These are phyloP conservation scores for Phengaris alcon DNA, from an alignment of 2,888 invertebrate genomes.

Conservation along the genomic window DNA sequence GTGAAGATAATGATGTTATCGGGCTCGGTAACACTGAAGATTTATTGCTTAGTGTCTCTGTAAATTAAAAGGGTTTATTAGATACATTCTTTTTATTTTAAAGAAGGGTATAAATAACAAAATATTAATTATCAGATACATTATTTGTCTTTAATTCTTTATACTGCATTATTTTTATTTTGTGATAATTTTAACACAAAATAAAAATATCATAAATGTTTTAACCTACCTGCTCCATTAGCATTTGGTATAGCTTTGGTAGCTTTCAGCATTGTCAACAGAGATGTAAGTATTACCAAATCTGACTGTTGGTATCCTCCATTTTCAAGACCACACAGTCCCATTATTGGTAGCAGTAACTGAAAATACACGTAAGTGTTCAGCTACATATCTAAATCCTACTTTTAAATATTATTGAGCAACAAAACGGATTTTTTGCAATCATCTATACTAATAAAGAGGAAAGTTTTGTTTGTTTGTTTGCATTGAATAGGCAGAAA, in stretches of 20 bases:
- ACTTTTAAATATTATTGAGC: too few species aligned
- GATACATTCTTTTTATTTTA: too few species aligned
- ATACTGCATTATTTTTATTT: too few species aligned
- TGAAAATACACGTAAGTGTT: conserved; percentile 49
- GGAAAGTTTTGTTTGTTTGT: too few species aligned
- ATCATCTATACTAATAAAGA: too few species aligned
- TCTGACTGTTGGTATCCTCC: conserved; percentile 87
- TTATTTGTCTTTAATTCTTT: too few species aligned
- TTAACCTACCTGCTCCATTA: conserved; percentile 58
- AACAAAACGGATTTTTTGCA: too few species aligned
- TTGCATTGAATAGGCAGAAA: too few species aligned
- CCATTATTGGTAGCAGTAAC: conserved; percentile 84
- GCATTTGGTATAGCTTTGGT: conserved; percentile 82
- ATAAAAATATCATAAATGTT: not conserved
- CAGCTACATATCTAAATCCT: too few species aligned
- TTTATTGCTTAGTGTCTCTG: conserved; percentile 65
- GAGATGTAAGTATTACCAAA: conserved; percentile 85
- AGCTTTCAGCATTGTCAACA: conserved; percentile 89
- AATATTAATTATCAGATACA: too few species aligned
- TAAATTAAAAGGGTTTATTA: conserved; percentile 24
- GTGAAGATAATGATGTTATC: conserved; percentile 64
- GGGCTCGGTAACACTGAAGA: conserved; percentile 66
- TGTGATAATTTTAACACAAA: too few species aligned
- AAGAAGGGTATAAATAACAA: too few species aligned
- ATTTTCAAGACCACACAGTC: conserved; percentile 83